Percentiles rank a stretch among this genome's conserved stretches.
Evolutionary conservation across 2,888 invertebrate species (phyloP).

Genomic region (Thumatha senex): DNA sequence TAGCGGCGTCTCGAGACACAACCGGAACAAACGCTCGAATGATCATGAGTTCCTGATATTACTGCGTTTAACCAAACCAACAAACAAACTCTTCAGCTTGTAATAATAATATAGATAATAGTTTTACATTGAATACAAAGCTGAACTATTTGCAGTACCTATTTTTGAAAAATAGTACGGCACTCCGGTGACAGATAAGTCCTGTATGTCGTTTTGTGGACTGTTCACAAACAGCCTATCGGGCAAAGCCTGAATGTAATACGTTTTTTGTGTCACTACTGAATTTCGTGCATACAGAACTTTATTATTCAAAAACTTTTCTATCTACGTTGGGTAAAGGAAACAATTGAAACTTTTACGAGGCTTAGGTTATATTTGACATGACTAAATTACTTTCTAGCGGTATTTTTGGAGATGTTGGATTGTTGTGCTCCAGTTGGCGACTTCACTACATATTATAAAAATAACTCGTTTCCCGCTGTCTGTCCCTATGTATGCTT

Average conservation of each 20-base stretch:
- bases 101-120: too few relatives aligned
- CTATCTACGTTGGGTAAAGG: not conserved
- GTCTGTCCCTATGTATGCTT: too few relatives aligned
- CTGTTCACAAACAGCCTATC: conserved; percentile 30
- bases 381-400: not conserved
- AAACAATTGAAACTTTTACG: not conserved
- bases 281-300: conserved; percentile 1
- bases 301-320: conserved; percentile 4
- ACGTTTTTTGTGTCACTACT: not conserved
- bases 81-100: too few relatives aligned
- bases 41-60: too few relatives aligned
- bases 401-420: not conserved
- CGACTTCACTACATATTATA: too few relatives aligned
- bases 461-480: too few relatives aligned
- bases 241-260: not conserved
- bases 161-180: not conserved
- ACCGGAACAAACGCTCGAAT: too few relatives aligned
- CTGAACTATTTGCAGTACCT: too few relatives aligned
- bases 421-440: too few relatives aligned
- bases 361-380: not conserved
- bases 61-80: too few relatives aligned
- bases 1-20: too few relatives aligned
- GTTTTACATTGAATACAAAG: too few relatives aligned
- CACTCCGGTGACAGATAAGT: conserved; percentile 24
- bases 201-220: conserved; percentile 33